These are phyloP conservation scores for Melangyna quadrimaculata DNA, from an alignment of 2,888 invertebrate species.

Conservation along the genomic window DNA sequence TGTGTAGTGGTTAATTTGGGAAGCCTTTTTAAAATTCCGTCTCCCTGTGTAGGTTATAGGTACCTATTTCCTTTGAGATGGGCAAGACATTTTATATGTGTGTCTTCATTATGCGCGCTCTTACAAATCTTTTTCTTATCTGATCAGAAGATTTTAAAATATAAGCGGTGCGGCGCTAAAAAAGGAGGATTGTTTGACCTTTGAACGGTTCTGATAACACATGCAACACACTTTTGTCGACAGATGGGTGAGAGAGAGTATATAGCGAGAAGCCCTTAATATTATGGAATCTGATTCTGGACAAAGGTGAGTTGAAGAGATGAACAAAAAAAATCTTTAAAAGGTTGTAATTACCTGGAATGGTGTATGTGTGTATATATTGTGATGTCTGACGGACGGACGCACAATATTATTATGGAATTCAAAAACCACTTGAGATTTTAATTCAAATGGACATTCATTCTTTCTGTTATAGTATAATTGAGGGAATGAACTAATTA, in stretches of 20 bases:
- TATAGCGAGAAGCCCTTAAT: neutral
- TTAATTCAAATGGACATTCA: constrained; percentile 62
- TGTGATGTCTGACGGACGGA: constrained; percentile 5
- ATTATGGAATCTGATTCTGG: neutral
- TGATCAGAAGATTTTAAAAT: constrained; percentile 70
- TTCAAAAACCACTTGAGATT: constrained; percentile 59
- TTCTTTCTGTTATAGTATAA: constrained; percentile 34
- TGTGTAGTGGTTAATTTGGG: constrained; percentile 29
- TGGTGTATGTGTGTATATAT: constrained; percentile 22
- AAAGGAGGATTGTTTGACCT: constrained; percentile 70
- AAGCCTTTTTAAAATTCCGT: constrained; percentile 22
- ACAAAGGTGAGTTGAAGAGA: constrained; percentile 23
- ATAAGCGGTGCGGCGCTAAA: constrained; percentile 68
- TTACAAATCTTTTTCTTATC: constrained; percentile 68
- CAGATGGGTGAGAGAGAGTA: constrained; percentile 9
- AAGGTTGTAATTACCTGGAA: constrained; percentile 69
- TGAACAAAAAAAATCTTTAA: constrained; percentile 28
- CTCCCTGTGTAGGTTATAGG: neutral
- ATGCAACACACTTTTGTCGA: constrained; percentile 63
- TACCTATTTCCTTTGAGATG: constrained; percentile 29
- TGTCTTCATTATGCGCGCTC: constrained; percentile 69
- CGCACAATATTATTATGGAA: constrained; percentile 48
- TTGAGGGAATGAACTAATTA: constrained; percentile 70
- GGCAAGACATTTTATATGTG: constrained; percentile 31
- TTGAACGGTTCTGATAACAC: constrained; percentile 67